These are phyloP conservation scores for Anguilla marmorata DNA, from an alignment of 2,797 vertebrate species.

Conservation along the genomic window DNA sequence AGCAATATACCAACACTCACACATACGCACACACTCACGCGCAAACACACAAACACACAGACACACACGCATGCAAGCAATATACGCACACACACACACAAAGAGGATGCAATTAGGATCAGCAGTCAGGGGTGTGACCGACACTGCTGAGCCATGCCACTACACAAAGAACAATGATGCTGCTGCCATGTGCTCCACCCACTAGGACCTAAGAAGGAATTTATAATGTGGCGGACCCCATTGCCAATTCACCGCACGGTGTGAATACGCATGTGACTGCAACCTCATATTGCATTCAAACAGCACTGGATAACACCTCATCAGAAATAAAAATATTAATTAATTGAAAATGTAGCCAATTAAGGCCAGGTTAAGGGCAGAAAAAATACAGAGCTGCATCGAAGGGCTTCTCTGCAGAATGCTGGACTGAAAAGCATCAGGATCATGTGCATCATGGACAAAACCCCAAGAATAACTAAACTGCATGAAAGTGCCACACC, in stretches of 20 bases:
- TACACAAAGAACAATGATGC: slow-evolving; percentile 20
- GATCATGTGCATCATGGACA: background rate
- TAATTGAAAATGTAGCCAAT: background rate
- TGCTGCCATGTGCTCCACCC: background rate
- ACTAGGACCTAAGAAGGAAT: background rate
- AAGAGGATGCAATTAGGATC: slow-evolving; percentile 6
- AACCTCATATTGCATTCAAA: background rate
- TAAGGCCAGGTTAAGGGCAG: background rate
- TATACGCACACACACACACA: background rate
- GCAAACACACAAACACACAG: background rate
- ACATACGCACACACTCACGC: too few relatives aligned
- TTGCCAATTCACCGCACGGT: background rate
- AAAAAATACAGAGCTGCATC: background rate
- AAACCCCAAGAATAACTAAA: background rate
- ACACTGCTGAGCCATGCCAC: background rate
- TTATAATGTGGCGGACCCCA: background rate
- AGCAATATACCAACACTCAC: too few relatives aligned
- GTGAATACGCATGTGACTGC: background rate
- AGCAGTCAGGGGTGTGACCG: background rate
- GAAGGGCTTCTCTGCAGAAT: background rate
- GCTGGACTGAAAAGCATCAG: background rate
- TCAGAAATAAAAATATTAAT: background rate
- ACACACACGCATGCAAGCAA: too few relatives aligned
- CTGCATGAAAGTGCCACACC: background rate
- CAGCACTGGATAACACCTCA: background rate